Conservation (phyloP, 2,113 vertebrate species). For the Sphaerodactylus townsendi region DNA sequence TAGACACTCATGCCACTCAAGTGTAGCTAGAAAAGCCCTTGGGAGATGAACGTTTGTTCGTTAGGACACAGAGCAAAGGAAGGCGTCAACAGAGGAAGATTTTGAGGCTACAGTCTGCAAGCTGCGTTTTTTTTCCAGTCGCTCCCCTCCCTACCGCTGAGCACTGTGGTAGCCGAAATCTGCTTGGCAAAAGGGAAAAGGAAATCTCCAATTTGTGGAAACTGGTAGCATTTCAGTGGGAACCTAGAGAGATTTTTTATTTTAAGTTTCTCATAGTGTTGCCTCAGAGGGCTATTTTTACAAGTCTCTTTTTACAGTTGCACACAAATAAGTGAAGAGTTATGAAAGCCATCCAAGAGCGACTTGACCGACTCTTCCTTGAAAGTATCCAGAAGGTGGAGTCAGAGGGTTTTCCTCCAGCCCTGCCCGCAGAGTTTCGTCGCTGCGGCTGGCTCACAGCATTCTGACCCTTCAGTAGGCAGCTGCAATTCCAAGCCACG, state of each 20-base stretch:
- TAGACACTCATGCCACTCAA: constrained; percentile 51
- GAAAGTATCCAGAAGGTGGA: background rate
- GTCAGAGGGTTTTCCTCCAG: background rate
- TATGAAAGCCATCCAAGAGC: background rate
- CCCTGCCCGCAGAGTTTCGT: too few relatives aligned
- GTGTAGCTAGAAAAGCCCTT: constrained; percentile 43
- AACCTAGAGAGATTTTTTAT: constrained; percentile 31
- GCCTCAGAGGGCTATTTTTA: constrained; percentile 52
- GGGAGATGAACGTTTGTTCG: constrained; percentile 63
- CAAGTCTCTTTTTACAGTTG: too few relatives aligned
- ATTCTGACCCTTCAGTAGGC: too few relatives aligned
- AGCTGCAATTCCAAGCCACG: too few relatives aligned
- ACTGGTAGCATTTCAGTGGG: constrained; percentile 55
- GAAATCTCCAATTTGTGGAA: constrained; percentile 69
- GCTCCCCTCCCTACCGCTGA: constrained; percentile 35
- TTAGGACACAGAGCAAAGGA: background rate
- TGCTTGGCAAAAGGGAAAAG: constrained; percentile 28
- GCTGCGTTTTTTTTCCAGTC: constrained; percentile 49
- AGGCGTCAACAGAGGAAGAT: constrained; percentile 45
- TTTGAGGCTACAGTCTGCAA: constrained; percentile 52
- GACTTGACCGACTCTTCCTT: background rate
- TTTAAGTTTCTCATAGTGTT: constrained; percentile 62
- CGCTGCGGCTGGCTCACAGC: too few relatives aligned
- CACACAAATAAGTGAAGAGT: background rate
- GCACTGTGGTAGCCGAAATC: background rate